Evolutionary conservation across 2,888 invertebrate genomes (phyloP), one percentile per base, ranked within the genome.

Genomic region (Thalpophila matura): DNA sequence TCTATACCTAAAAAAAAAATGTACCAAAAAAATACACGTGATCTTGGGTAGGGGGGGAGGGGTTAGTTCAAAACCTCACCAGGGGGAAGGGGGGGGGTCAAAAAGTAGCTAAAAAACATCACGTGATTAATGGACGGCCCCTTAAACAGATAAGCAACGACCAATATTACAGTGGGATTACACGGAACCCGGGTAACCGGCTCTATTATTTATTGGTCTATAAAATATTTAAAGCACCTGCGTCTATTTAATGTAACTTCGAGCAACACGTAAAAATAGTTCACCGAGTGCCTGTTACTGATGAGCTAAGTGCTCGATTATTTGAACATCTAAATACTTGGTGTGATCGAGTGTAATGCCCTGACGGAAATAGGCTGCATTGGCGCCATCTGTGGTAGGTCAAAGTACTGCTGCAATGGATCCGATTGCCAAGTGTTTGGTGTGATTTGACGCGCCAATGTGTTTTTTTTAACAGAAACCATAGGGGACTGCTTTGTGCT

Each of bases 201-300:
- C 75, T 74, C 70, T 83, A 81, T 83, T 86, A 89, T 90, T 90
- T 90, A 90, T 86, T 79, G 82, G 65, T 76, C 86, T 67, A 86
- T 89, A 89, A 90, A 91, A 88, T 88, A 86, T 87, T 85, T 83
- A 83, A 86, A 87, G 85, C 90, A 89, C 89, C 91, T 88, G 88
- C 73, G 86, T 82, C 83, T 86, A 82, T 85, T 86, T 83, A 81
- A 83, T 83, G 73, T 68, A 40, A 76, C 9, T 74, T 74, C 63
- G 47, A 65, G 70, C 72, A 69, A 74, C 74, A 71, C 60, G 62
- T 67, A 65, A 55, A 63, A 64, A 59, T 65, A 62, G 49, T 70
- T 58, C 6, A 14, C 33, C 20, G n/a, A 64, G 10, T 26, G 12
- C 3, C 7, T 35, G 22, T 50, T 49, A n/a, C 40, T 5, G 20